phyloP scores from a whole-genome alignment of 2,113 vertebrate genomes.

The Phaethon lepturus region DNA sequence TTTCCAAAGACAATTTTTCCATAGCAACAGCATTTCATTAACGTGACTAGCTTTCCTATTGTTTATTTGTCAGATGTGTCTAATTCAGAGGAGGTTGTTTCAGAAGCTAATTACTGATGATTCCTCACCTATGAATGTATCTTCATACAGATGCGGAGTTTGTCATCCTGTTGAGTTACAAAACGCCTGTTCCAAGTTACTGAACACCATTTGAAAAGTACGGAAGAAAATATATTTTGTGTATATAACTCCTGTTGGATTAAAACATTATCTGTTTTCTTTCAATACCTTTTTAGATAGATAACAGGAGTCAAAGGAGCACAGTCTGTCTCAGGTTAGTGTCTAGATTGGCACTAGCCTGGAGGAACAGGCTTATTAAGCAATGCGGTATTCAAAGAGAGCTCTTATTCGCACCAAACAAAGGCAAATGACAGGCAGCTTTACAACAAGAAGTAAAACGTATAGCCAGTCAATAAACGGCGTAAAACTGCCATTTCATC shows the following conservation, averaged over 20 bases:
- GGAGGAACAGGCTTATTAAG: neutral
- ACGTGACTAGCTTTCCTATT: neutral
- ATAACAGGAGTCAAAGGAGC: neutral
- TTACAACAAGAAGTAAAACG: neutral
- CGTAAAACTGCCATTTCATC: neutral
- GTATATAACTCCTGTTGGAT: neutral
- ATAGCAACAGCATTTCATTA: conserved; percentile 39
- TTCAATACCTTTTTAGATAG: neutral
- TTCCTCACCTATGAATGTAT: neutral
- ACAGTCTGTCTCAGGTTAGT: neutral
- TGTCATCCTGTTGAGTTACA: neutral
- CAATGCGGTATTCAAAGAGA: neutral
- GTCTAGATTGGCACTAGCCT: neutral
- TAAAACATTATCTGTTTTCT: neutral
- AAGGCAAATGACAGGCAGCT: neutral
- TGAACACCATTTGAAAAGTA: neutral
- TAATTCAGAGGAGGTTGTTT: conserved; percentile 44
- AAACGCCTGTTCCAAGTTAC: neutral
- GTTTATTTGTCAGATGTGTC: conserved; percentile 28
- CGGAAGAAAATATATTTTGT: neutral
- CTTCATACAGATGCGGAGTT: neutral
- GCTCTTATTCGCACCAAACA: neutral
- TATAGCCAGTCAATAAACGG: neutral
- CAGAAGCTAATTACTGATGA: neutral
- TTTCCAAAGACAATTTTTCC: neutral